Base-by-base conservation (phyloP, 2,888 invertebrate genomes). In the Drosophila neotestacea region DNA sequence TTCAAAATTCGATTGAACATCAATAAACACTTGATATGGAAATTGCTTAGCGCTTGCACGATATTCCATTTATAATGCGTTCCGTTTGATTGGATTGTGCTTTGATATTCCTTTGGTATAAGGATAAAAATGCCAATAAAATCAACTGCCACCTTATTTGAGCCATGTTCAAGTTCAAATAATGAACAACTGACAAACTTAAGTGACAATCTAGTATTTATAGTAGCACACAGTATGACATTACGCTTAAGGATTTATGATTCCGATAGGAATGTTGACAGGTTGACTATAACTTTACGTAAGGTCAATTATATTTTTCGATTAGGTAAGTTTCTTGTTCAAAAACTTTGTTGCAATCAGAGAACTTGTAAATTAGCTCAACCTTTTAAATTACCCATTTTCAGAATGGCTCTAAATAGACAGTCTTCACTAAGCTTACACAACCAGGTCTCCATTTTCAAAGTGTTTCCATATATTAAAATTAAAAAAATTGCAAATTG, bases 21-120 rank as follows among this genome's bases (percentile, higher is more conserved):
- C 1, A 7, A 22, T 0, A 52, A 2, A 36, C 6, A 72, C 66
- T 58, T 66, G 70, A n/a, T 70, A 41, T 2, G 70, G 52, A 36
- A 69, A 73, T 46, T 73, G 51, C n/a, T 48, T 56, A 1, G 59
- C n/a, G 0, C 6, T 2, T 4, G 72, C 71, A 16, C 30, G 10
- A 0, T 6, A 10, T 9, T 9, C 71, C 71, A 13, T 60, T 42
- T 6, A 70, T 9, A 22, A 60, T 69, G 4, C 55, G 30, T 41
- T 52, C 5, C 1, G 4, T 32, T 32, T 32, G 13, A 11, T 9
- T 10, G 4, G 16, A 9, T 22, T 52, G 6, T 2, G 7, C 46
- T 4, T 13, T 27, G 0, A 7, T 3, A 38, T 16, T 6, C 2
- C 2, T 7, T 38, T 46, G 32, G 6, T 10, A 32, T 1, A 46